Evolutionary conservation across 30 jellyfish, hydroid and myxozoan genomes (phyloP).

Genomic region (Phacellophora camtschatica): DNA sequence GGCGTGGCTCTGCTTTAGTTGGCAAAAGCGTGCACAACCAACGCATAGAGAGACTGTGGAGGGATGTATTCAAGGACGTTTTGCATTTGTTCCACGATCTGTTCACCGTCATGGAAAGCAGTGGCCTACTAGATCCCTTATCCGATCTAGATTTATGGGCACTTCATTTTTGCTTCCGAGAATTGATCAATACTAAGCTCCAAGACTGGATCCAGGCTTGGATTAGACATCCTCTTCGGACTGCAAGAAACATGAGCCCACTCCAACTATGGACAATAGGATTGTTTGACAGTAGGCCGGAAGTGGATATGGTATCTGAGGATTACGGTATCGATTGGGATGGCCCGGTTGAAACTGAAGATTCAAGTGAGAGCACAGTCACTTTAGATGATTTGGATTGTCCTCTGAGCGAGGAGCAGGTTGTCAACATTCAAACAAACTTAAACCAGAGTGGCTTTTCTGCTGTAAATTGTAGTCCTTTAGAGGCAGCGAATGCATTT

Average conservation of each 20-base stretch:
- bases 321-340: conserved; percentile 48
- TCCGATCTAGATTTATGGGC: conserved; percentile 15
- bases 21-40: conserved; percentile 79
- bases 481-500: no score
- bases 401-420: no score
- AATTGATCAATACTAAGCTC: conserved; percentile 4
- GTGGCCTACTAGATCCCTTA: conserved; percentile 58
- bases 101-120: conserved; percentile 50
- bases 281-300: neutral
- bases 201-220: conserved; percentile 23
- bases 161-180: conserved; percentile 2
- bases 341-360: conserved; percentile 7
- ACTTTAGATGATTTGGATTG: no score
- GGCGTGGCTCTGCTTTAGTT: conserved; percentile 44
- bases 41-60: conserved; percentile 37
- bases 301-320: conserved; percentile 5
- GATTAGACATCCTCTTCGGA: conserved; percentile 26
- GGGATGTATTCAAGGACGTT: conserved; percentile 31
- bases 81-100: conserved; percentile 41
- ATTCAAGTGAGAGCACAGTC: no score
- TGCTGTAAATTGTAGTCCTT: no score
- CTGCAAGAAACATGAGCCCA: conserved; percentile 4
- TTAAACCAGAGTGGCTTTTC: no score
- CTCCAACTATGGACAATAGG: conserved; percentile 23
- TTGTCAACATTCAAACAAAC: no score